Conservation (phyloP, 1,140 invertebrate species). For the Melipona quadrifasciata region DNA sequence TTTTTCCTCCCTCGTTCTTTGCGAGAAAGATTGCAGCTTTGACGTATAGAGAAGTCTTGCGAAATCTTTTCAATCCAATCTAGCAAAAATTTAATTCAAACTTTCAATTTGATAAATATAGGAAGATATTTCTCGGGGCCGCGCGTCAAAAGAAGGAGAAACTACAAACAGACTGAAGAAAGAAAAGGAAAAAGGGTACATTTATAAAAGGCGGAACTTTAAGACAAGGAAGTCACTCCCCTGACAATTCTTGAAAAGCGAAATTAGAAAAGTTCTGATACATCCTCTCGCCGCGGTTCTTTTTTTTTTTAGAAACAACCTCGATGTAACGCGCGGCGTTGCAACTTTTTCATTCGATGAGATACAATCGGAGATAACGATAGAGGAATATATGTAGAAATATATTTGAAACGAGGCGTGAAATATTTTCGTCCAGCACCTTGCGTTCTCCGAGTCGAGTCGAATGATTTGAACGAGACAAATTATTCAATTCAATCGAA, state of each 20-base stretch:
- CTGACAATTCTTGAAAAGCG: background rate
- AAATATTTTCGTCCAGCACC: too few relatives aligned
- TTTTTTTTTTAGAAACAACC: background rate
- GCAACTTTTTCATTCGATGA: background rate
- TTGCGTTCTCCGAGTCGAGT: too few relatives aligned
- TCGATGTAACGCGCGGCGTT: background rate
- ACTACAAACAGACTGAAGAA: background rate
- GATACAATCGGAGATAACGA: background rate
- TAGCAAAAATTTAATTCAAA: background rate
- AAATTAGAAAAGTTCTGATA: conserved; percentile 1
- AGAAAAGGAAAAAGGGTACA: background rate
- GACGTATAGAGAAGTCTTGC: background rate
- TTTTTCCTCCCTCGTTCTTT: too few relatives aligned
- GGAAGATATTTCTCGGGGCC: background rate
- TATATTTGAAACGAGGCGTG: too few relatives aligned
- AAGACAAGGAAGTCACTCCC: background rate
- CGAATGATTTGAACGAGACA: too few relatives aligned
- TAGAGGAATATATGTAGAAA: too few relatives aligned
- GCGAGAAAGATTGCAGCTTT: background rate
- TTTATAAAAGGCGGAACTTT: background rate
- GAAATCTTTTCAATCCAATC: background rate
- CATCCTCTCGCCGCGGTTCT: background rate
- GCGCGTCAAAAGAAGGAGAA: too few relatives aligned
- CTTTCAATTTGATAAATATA: conserved; percentile 3
- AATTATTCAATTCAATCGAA: too few relatives aligned